Evolutionary conservation across 2,113 vertebrate species (phyloP), one percentile per base, ranked within the genome.

Genomic region (Oreochromis tanganicae): DNA sequence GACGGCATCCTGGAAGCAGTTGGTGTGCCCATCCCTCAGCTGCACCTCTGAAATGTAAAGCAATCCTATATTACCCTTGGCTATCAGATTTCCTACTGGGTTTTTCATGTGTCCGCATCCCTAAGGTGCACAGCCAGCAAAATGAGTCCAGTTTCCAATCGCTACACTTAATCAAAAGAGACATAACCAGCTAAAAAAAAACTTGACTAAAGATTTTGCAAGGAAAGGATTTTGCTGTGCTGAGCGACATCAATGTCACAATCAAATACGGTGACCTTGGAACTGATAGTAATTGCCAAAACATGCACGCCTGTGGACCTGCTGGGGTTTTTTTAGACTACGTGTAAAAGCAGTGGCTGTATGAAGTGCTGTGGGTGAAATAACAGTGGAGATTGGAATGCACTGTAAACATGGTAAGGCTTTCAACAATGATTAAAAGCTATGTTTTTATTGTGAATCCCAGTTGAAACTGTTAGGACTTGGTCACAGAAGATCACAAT

Each of bases 1-100:
- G 91, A 96, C 95, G 94, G 95, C 95, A 96, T 96, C 93, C 95
- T 95, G 93, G 93, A 95, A 95, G 93, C 95, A 91, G 93, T 91
- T 84, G 81, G 93, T 36, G 91, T 89, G 92, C 93, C 92, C 91
- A 68, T 93, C 92, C 94, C 93, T 91, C 78, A 87, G 94, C 94
- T 87, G 85, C 90, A 93, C 87, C 95, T 96, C 95, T 96, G 96
- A 97, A 97, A 97, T 97, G 95, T 96, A 96, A 97, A 97, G 95
- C 93, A 83, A 94, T 95, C 92, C 92, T 92, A 92, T 94, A 93
- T 95, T 96, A 93, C 96, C 95, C 94, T 92, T 91, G 81, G 95
- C 94, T 88, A 92, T 94, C 93, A 91, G 94, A 94, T 95, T 91
- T 96, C 95, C 94, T 92, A 93, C 95, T 87, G 94, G 83, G 95